Conservation (phyloP, 1,140 invertebrate genomes). For the Paraescarpia echinospica region DNA sequence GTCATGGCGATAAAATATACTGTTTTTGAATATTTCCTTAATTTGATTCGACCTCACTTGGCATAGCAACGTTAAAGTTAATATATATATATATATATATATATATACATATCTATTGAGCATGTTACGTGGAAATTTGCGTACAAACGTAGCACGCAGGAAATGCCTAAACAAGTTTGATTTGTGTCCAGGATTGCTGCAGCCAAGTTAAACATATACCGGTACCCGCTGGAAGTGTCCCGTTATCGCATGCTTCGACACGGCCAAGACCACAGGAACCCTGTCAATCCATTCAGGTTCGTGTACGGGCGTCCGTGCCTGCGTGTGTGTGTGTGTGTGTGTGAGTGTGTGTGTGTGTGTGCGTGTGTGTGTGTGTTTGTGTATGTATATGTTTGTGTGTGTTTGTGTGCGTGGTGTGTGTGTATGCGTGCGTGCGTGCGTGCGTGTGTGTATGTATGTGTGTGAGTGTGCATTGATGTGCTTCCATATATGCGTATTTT, state of each 20-base stretch:
- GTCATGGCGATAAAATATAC: not conserved
- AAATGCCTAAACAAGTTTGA: not conserved
- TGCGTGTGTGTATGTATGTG: not conserved
- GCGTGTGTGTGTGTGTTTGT: too few relatives aligned
- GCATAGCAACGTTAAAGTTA: too few relatives aligned
- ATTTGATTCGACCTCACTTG: too few relatives aligned
- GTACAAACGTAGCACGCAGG: too few relatives aligned
- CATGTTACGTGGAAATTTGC: too few relatives aligned
- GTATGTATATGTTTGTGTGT: too few relatives aligned
- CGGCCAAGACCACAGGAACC: slow-evolving; percentile 2
- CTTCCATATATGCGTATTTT: not conserved
- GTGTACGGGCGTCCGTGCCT: not conserved
- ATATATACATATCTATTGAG: too few relatives aligned
- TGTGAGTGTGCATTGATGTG: not conserved
- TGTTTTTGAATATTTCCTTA: not conserved
- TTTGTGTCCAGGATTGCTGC: not conserved
- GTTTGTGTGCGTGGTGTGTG: too few relatives aligned
- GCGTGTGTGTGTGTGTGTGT: too few relatives aligned
- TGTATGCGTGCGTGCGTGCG: not conserved
- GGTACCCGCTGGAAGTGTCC: not conserved
- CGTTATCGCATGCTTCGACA: not conserved
- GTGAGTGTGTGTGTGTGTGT: too few relatives aligned
- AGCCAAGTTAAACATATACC: not conserved
- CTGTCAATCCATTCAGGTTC: not conserved
- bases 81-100: too few relatives aligned